Base-by-base conservation (phyloP, 1,140 invertebrate species). In the Neomicropteryx cornuta region DNA sequence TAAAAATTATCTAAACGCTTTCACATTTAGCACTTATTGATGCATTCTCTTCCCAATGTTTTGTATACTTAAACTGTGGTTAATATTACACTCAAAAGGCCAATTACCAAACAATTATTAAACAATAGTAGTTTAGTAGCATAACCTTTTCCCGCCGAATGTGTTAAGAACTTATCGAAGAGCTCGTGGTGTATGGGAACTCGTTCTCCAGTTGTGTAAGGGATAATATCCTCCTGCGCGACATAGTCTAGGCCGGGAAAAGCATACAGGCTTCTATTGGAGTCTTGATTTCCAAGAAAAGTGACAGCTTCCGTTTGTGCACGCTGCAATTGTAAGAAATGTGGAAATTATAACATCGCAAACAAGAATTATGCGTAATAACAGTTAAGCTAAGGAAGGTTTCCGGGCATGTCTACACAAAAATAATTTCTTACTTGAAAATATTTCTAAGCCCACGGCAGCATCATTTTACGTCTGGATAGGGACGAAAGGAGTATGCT, bases 211-310 rank as follows among this genome's bases (percentile, higher is more conserved):
- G 86, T 82, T 4, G 76, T 73, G 57, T 92, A 92, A 1, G 88
- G 88, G 47, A 90, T 76, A 41, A 92, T 84, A 59, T 98, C 93
- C 65, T 96, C 90, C 56, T 98, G 94, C 3, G 90, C 86, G 14
- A 97, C 91, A 70, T 97, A 97, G 68, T 98, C 94, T 16, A 97
- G 59, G 11, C 92, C 91, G 21, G 91, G 92, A 49, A 96, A 94
- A 1, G 92, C 90, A 66, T 96, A 96, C 5, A 96, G 63, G 60
- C 85, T 89, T 23, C 88, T 72, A 53, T 86, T 93, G 13, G 88
- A 92, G 59, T 96, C 91, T 62, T 95, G 91, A 58, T 91, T 94
- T 3, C 91, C 91, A 17, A 97, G 65, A 67, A 97, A 97, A n/a
- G 94, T 97, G 1, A 97, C 93, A 20, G 92, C 88, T 71, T 97